Percentiles rank a stretch among this genome's conserved stretches.
Conservation (phyloP, 2,888 invertebrate genomes). For the Stramonita haemastoma region DNA sequence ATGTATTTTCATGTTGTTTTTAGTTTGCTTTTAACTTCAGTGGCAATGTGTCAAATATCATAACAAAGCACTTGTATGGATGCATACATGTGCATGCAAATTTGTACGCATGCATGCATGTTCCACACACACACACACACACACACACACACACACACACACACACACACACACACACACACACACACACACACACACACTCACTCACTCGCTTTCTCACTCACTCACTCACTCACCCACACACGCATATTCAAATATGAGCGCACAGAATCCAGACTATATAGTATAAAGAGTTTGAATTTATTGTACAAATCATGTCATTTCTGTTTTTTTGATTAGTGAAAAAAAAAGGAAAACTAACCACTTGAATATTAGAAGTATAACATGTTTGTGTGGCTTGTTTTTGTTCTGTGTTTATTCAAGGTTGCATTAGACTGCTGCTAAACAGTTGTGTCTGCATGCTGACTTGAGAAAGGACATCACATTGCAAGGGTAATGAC, state of each 20-base stretch:
- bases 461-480: slow-evolving; percentile 27
- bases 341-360: neutral
- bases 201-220: neutral
- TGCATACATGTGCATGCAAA: neutral
- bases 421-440: slow-evolving; percentile 9
- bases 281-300: neutral
- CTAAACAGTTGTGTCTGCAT: neutral
- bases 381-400: neutral
- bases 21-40: neutral
- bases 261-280: neutral
- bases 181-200: neutral
- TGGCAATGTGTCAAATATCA: neutral
- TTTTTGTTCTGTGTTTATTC: slow-evolving; percentile 5
- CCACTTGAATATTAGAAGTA: neutral
- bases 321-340: neutral
- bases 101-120: neutral
- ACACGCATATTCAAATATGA: neutral
- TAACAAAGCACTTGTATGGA: neutral
- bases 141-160: neutral
- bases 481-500: slow-evolving; percentile 19
- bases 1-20: neutral
- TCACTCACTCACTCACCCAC: neutral
- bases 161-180: neutral
- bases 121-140: neutral
- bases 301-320: neutral